Base-by-base conservation (phyloP, 2,797 vertebrate genomes). In the Channallabes apus region DNA sequence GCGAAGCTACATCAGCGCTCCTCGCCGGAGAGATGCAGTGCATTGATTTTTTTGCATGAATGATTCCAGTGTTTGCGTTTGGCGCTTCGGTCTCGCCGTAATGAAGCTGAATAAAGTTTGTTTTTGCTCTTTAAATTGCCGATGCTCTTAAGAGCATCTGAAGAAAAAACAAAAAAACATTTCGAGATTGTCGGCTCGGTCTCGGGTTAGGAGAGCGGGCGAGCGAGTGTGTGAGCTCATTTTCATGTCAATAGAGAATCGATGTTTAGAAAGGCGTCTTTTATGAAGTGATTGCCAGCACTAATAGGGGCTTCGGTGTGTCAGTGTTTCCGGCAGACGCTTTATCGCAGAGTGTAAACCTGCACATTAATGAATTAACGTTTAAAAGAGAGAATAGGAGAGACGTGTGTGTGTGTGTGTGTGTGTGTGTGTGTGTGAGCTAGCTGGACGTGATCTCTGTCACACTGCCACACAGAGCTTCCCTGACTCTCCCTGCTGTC, bases 1-100 rank as follows among this genome's bases (percentile, higher is more conserved):
- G 90, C 89, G 46, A 92, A 94, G 92, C 94, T 93, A 92, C 88
- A 93, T 86, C n/a, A 84, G 81, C 4, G 82, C 81, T 88, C 11
- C 91, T 89, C 84, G 88, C 69, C 61, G 82, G 87, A 41, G 85
- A 88, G 87, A 89, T 89, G 83, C 86, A 87, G 83, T 79, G 83
- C 88, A 6, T n/a, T 76, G 80, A 64, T 91, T 85, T 81, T 81
- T 81, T 76, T 54, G 84, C 87, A 86, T 88, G 87, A 87, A 87
- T 80, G 88, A 91, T 89, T 87, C 83, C 85, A 84, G 72, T 79
- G 82, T 87, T 78, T 73, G 56, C n/a, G 71, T 87, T 86, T 32
- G 24, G 84, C 82, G 80, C 87, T 64, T 75, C 71, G 61, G 80
- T 84, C 78, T 32, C 38, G 24, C 61, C 20, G 15, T 59, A 46